Evolutionary conservation across 2,888 invertebrate genomes (phyloP).

Genomic region (Adineta ricciae): DNA sequence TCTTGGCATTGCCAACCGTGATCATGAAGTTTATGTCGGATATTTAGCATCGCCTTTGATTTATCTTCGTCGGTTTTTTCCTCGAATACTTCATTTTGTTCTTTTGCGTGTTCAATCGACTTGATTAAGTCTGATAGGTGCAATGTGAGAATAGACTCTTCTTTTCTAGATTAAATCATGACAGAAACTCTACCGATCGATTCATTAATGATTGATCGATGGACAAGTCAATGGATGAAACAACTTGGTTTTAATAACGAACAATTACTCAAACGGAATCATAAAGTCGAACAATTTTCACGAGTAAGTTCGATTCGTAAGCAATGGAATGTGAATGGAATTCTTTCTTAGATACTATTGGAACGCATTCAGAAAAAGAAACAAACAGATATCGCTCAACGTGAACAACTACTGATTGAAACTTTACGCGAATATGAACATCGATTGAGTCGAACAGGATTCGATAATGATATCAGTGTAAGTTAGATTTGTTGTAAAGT

Average conservation of each 20-base stretch:
- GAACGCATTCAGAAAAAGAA: background rate
- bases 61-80: background rate
- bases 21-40: background rate
- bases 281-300: background rate
- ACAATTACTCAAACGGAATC: background rate
- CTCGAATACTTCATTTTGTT: background rate
- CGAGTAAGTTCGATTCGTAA: background rate
- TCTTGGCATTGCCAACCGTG: background rate
- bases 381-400: background rate
- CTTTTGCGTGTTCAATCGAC: background rate
- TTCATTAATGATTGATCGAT: constrained; percentile 7
- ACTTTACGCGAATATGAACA: background rate
- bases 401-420: background rate
- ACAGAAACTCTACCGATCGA: background rate
- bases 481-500: background rate
- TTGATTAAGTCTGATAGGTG: background rate
- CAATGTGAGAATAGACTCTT: background rate
- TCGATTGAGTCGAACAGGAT: background rate
- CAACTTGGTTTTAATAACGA: background rate
- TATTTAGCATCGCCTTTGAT: background rate
- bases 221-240: background rate
- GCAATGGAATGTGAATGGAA: too few relatives aligned
- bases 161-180: background rate
- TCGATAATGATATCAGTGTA: background rate
- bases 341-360: background rate